phyloP scores from a whole-genome alignment of 2,113 vertebrate species.

The Agapornis roseicollis region DNA sequence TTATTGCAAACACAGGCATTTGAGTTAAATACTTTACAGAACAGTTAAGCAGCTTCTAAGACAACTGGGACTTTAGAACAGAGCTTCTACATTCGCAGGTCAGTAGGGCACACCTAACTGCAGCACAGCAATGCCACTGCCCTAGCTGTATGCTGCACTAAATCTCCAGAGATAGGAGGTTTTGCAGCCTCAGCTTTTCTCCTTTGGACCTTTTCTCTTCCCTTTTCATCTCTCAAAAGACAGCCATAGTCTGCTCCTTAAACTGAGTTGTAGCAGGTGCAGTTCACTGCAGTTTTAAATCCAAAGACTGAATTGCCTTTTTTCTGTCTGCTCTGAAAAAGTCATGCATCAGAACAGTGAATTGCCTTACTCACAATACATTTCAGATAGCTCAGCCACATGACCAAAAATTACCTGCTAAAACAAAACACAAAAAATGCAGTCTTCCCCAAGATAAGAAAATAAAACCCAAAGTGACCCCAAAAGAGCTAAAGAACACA shows the following conservation, averaged over 20 bases:
- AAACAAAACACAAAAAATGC: not conserved
- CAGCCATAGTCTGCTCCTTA: not conserved
- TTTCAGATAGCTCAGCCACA: not conserved
- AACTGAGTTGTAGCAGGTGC: not conserved
- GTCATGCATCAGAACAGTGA: not conserved
- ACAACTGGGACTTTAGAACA: not conserved
- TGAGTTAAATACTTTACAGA: not conserved
- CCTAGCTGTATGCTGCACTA: not conserved
- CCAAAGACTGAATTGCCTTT: not conserved
- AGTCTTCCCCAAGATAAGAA: not conserved
- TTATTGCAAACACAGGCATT: not conserved
- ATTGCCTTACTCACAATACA: not conserved
- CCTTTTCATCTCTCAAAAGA: not conserved
- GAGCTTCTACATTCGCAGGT: not conserved
- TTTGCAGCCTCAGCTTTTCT: not conserved
- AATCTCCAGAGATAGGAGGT: fast-evolving
- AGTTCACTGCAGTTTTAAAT: not conserved
- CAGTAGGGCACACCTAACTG: not conserved
- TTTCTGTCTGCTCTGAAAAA: not conserved
- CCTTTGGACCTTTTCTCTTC: not conserved
- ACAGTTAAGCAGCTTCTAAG: not conserved
- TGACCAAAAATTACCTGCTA: not conserved
- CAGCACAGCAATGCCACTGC: not conserved
- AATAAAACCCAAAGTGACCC: not conserved
- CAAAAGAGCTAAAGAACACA: not conserved